phyloP scores from a whole-genome alignment of 2,797 vertebrate species.

The Scleropages formosus region DNA sequence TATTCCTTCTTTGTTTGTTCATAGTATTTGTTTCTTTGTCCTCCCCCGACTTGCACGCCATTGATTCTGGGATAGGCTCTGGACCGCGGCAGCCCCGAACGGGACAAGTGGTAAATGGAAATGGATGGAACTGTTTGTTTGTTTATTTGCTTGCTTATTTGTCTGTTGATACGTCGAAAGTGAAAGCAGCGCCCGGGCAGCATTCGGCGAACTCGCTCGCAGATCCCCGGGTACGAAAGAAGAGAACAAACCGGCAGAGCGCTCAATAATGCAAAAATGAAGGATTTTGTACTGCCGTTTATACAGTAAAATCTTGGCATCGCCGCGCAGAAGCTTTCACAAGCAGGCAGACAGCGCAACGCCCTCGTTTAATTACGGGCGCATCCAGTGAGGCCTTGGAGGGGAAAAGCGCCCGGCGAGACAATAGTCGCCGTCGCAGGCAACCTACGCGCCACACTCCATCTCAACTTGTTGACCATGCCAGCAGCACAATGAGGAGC shows the following conservation, averaged over 20 bases:
- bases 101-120: too few relatives aligned
- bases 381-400: constrained; percentile 65
- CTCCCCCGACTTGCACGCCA: too few relatives aligned
- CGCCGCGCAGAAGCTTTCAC: constrained; percentile 30
- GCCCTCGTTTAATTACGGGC: constrained; percentile 57
- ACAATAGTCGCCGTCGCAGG: constrained; percentile 58
- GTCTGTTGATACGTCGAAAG: too few relatives aligned
- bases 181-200: too few relatives aligned
- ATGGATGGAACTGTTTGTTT: too few relatives aligned
- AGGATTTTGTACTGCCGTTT: not conserved
- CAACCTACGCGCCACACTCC: constrained; percentile 58
- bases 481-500: constrained; percentile 55
- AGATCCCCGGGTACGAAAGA: too few relatives aligned
- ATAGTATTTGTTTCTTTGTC: too few relatives aligned
- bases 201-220: too few relatives aligned
- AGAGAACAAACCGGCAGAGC: not conserved
- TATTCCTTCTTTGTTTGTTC: too few relatives aligned
- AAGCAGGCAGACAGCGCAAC: constrained; percentile 51
- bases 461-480: constrained; percentile 62
- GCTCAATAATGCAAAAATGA: not conserved
- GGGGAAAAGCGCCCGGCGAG: constrained; percentile 56
- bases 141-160: too few relatives aligned
- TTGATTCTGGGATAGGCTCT: too few relatives aligned
- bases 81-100: too few relatives aligned
- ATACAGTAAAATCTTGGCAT: not conserved